Conservation (phyloP, 1,140 invertebrate species). For the Cryptotermes secundus region DNA sequence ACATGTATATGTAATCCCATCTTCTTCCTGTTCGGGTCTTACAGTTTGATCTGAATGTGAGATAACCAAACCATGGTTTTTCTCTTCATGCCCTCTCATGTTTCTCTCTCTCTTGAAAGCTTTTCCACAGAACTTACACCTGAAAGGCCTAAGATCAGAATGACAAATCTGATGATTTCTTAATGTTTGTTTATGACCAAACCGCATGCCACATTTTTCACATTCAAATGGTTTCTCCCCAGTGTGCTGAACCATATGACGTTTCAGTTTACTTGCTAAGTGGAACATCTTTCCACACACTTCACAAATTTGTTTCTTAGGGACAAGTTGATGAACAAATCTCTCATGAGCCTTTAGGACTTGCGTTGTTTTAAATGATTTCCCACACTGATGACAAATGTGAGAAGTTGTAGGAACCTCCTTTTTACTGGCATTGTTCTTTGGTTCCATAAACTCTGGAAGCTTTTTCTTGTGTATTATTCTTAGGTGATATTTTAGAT, state of each 20-base stretch:
- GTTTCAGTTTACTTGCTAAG: conserved; percentile 21
- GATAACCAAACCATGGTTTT: conserved; percentile 47
- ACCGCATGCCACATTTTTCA: conserved; percentile 59
- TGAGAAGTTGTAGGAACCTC: background rate
- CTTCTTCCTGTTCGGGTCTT: conserved; percentile 51
- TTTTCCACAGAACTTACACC: conserved; percentile 50
- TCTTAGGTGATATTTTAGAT: conserved; percentile 33
- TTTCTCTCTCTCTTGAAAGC: conserved; percentile 45
- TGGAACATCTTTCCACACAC: conserved; percentile 22
- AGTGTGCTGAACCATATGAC: conserved; percentile 44
- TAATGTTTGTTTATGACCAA: conserved; percentile 47
- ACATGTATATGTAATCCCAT: conserved; percentile 22
- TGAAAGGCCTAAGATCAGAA: conserved; percentile 52
- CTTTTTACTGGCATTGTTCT: background rate
- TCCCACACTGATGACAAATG: conserved; percentile 21
- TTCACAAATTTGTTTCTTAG: conserved; percentile 24
- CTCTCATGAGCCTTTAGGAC: conserved; percentile 20
- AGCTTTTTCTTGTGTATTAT: conserved; percentile 35
- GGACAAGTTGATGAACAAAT: background rate
- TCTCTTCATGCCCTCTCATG: conserved; percentile 55
- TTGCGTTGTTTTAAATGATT: conserved; percentile 20
- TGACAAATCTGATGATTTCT: conserved; percentile 48
- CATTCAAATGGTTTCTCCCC: conserved; percentile 48
- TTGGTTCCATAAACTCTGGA: background rate
- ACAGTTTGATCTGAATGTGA: conserved; percentile 41